Conservation (phyloP, 1,140 invertebrate species). For the Scaptomyza montana region DNA sequence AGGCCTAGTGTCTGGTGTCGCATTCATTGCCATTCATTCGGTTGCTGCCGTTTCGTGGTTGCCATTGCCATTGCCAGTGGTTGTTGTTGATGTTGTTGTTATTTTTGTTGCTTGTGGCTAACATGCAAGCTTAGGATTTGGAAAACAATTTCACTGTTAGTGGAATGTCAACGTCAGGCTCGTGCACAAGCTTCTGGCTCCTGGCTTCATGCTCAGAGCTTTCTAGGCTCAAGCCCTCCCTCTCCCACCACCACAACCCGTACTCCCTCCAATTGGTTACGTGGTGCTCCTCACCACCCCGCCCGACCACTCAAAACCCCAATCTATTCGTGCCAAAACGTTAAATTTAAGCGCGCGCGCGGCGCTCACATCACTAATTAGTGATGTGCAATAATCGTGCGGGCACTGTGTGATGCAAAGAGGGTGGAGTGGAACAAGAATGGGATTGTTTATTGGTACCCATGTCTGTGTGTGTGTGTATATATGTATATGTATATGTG, state of each 20-base stretch:
- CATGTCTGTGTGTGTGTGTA: no score
- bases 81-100: conserved; percentile 11
- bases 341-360: conserved; percentile 70
- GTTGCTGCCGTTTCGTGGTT: conserved; percentile 71
- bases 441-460: background rate
- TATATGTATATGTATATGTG: background rate
- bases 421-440: background rate
- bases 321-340: conserved; percentile 45
- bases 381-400: conserved; percentile 80
- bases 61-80: conserved; percentile 23
- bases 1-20: conserved; percentile 72
- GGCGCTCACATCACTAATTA: conserved; percentile 75
- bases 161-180: conserved; percentile 78
- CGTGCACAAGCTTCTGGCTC: conserved; percentile 2
- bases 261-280: conserved; percentile 3
- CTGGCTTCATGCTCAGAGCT: background rate
- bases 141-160: conserved; percentile 81
- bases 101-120: conserved; percentile 59
- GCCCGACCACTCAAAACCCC: conserved; percentile 5
- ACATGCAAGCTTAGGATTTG: conserved; percentile 79
- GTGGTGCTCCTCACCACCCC: background rate
- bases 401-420: conserved; percentile 10
- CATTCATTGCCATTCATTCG: conserved; percentile 80
- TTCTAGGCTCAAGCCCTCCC: background rate
- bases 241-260: background rate